Percentiles rank a stretch among this genome's conserved stretches.
Evolutionary conservation across 2,888 invertebrate species (phyloP).

Genomic region (Eupithecia centaureata): DNA sequence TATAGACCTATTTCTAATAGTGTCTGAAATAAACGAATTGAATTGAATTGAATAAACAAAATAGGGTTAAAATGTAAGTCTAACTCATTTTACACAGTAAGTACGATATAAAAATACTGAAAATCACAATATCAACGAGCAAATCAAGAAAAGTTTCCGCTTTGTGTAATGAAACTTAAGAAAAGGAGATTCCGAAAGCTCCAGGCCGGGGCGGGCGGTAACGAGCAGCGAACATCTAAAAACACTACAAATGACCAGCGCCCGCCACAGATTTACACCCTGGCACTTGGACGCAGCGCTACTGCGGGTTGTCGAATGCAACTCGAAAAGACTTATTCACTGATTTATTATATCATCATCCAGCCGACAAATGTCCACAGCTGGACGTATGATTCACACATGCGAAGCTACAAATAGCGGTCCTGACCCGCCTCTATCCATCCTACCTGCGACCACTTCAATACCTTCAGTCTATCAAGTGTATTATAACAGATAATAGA

Average conservation of each 20-base stretch:
- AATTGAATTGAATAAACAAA: too few species aligned
- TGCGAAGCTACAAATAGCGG: not conserved
- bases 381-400: not conserved
- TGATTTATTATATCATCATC: not conserved
- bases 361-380: not conserved
- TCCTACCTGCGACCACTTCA: not conserved
- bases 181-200: not conserved
- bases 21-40: too few species aligned
- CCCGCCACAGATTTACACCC: conserved; percentile 40
- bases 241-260: conserved; percentile 42
- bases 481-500: not conserved
- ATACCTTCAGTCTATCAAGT: not conserved
- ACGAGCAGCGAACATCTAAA: conserved; percentile 29
- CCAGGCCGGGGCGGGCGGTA: not conserved
- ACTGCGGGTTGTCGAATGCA: conserved; percentile 16
- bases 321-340: conserved; percentile 8
- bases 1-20: not conserved
- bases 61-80: too few species aligned
- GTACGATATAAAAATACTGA: not conserved
- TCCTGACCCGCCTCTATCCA: not conserved
- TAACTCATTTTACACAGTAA: too few species aligned
- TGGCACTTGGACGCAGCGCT: conserved; percentile 25
- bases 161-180: not conserved
- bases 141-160: not conserved
- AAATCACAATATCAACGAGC: not conserved